Evolutionary conservation across 2,888 invertebrate genomes (phyloP).

Genomic region (Caenorhabditis sp.): DNA sequence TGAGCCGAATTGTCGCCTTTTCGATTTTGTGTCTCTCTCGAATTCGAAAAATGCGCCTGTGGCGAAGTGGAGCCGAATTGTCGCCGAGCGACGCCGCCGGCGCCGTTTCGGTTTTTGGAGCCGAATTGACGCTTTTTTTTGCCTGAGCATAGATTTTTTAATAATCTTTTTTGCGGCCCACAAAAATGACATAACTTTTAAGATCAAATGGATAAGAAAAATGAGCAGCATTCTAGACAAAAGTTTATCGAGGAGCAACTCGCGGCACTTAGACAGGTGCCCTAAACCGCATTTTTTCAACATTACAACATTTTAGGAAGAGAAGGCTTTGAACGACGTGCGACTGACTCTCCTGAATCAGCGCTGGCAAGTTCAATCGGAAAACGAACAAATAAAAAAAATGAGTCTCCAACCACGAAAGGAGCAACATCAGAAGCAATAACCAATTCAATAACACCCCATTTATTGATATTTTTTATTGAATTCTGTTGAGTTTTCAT

Average conservation of each 20-base stretch:
- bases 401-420: background rate
- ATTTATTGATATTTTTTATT: no score
- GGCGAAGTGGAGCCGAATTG: no score
- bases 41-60: no score
- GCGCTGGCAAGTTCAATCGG: slow-evolving; percentile 35
- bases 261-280: slow-evolving; percentile 31
- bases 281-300: background rate
- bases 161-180: background rate
- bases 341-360: slow-evolving; percentile 25
- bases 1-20: no score
- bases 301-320: slow-evolving; percentile 37
- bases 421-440: background rate
- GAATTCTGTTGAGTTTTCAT: no score
- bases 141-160: background rate
- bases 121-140: no score
- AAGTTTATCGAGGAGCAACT: slow-evolving; percentile 46
- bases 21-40: no score
- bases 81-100: no score
- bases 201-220: slow-evolving; percentile 31
- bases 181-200: background rate
- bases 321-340: slow-evolving; percentile 25
- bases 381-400: slow-evolving; percentile 29
- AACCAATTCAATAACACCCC: no score
- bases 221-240: slow-evolving; percentile 29
- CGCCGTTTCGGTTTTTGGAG: no score